Percentiles rank a stretch among this genome's conserved stretches.
Evolutionary conservation across 37 sponge, comb jelly and placozoan genomes (phyloP).

Genomic region (Agelas oroides): DNA sequence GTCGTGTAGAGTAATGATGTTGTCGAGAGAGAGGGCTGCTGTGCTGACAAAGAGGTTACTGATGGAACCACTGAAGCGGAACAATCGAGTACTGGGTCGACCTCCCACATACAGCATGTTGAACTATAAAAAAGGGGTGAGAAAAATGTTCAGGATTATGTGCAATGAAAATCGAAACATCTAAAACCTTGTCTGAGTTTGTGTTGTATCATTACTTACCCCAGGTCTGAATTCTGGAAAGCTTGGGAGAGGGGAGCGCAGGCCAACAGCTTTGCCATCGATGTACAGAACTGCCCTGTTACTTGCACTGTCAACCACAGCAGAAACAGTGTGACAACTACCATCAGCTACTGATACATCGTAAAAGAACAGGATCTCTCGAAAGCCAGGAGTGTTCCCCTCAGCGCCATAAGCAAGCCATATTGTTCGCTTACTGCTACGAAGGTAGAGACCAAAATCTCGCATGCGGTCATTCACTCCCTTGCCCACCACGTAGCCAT

Average conservation of each 20-base stretch:
- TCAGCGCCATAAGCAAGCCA: constrained; percentile 73
- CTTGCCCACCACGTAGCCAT: constrained; percentile 83
- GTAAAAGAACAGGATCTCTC: constrained; percentile 64
- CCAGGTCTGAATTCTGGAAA: constrained; percentile 62
- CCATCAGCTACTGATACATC: constrained; percentile 70
- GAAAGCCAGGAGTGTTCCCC: constrained; percentile 43
- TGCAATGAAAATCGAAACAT: not conserved
- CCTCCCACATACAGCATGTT: constrained; percentile 82
- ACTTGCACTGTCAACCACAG: constrained; percentile 66
- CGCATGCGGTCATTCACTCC: constrained; percentile 62
- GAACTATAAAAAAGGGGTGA: constrained; percentile 12
- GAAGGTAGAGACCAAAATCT: constrained; percentile 83
- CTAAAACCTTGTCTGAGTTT: too few species aligned
- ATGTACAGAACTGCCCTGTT: constrained; percentile 74
- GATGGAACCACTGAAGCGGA: constrained; percentile 79
- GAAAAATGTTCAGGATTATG: not conserved
- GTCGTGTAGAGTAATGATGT: constrained; percentile 36
- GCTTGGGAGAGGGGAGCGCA: constrained; percentile 32
- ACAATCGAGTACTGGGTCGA: constrained; percentile 67
- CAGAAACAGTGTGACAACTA: constrained; percentile 60
- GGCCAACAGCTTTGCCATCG: constrained; percentile 60
- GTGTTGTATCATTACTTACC: too few species aligned
- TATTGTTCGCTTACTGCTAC: constrained; percentile 49
- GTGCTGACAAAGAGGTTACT: constrained; percentile 71
- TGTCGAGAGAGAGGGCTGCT: constrained; percentile 43